phyloP scores from a whole-genome alignment of 2,797 vertebrate species.

The Acipenser ruthenus region DNA sequence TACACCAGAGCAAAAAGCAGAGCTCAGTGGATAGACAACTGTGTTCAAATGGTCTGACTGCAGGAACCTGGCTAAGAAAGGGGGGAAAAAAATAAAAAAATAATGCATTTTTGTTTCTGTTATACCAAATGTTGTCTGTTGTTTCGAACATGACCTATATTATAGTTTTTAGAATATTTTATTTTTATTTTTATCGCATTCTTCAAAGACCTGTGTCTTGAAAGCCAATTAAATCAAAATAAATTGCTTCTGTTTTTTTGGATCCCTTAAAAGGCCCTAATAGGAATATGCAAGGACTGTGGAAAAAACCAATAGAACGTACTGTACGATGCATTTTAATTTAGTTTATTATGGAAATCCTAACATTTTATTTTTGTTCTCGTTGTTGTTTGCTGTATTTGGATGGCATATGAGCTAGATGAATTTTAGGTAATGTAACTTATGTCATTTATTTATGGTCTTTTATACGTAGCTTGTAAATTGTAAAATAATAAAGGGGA shows the following conservation, averaged over 20 bases:
- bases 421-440: constrained; percentile 97
- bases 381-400: constrained; percentile 67
- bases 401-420: constrained; percentile 69
- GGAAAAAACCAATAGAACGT: constrained; percentile 76
- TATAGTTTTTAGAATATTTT: too few relatives aligned
- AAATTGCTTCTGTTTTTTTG: constrained; percentile 65
- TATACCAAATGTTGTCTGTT: too few relatives aligned
- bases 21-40: too few relatives aligned
- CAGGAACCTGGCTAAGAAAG: too few relatives aligned
- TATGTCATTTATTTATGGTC: constrained; percentile 99
- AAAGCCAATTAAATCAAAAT: constrained; percentile 60
- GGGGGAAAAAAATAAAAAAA: too few relatives aligned
- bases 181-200: constrained; percentile 25
- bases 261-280: constrained; percentile 75
- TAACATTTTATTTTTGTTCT: constrained; percentile 63
- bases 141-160: too few relatives aligned
- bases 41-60: too few relatives aligned
- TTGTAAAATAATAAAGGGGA: constrained; percentile 97
- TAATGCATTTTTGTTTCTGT: too few relatives aligned
- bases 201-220: constrained; percentile 58
- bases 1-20: too few relatives aligned
- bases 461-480: constrained; percentile 99
- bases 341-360: constrained; percentile 72
- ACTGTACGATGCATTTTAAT: constrained; percentile 79
- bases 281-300: constrained; percentile 88